Percentiles rank a stretch among this genome's conserved stretches.
These are phyloP conservation scores for Dasyprocta punctata DNA, from an alignment of 2,113 vertebrate species.

Conservation along the genomic window DNA sequence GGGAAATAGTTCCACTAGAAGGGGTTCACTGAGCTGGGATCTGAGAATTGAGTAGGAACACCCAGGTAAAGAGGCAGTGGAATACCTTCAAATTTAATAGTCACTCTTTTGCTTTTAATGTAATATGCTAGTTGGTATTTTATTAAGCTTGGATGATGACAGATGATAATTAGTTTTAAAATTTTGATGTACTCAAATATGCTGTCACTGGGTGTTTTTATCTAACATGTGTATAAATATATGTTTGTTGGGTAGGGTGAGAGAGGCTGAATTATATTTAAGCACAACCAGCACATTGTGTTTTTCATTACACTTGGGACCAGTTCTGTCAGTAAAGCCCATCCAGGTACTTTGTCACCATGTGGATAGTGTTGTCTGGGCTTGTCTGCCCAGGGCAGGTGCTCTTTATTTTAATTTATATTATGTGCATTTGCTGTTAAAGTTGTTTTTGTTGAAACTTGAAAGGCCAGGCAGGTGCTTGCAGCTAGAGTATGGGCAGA, in stretches of 20 bases:
- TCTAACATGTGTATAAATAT: background rate
- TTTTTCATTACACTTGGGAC: background rate
- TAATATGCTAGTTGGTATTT: background rate
- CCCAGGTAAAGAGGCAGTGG: background rate
- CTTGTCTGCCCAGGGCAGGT: conserved; percentile 76
- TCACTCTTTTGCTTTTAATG: background rate
- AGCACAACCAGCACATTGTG: background rate
- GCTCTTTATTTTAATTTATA: conserved; percentile 72
- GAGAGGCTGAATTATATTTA: background rate
- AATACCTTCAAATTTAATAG: background rate
- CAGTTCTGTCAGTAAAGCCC: conserved; percentile 57
- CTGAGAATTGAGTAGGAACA: background rate
- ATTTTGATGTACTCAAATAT: background rate
- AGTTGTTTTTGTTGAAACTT: conserved; percentile 78
- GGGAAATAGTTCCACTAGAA: background rate
- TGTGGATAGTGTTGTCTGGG: conserved; percentile 57
- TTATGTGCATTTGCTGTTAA: conserved; percentile 66
- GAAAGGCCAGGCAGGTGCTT: conserved; percentile 79
- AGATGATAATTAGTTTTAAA: conserved; percentile 56
- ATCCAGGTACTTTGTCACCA: conserved; percentile 64
- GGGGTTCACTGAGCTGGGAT: background rate
- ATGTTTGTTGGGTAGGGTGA: background rate
- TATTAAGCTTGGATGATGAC: conserved; percentile 53
- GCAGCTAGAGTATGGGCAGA: conserved; percentile 59
- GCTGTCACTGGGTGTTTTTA: conserved; percentile 8